phyloP scores from a whole-genome alignment of 1,140 invertebrate genomes.

The Trinorchestia longiramus region DNA sequence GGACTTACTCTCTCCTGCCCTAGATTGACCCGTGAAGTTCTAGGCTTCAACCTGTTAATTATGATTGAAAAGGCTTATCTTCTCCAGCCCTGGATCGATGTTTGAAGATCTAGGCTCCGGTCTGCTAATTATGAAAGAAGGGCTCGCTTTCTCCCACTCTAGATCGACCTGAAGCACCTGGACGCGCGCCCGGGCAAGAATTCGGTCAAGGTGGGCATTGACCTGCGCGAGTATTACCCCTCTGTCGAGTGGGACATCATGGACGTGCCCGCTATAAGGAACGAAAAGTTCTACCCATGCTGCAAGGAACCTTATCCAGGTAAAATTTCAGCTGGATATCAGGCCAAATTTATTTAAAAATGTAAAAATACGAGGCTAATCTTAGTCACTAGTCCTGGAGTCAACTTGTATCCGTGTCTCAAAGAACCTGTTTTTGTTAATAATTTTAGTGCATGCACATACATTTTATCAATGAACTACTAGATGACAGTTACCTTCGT shows the following conservation, averaged over 20 bases:
- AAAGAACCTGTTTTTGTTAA: neutral
- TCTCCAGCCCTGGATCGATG: too few species aligned
- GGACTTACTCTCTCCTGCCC: neutral
- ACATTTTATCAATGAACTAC: too few species aligned
- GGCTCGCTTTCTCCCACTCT: slow-evolving; percentile 25
- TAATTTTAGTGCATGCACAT: too few species aligned
- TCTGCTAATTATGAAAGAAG: neutral
- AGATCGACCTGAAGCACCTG: slow-evolving; percentile 93
- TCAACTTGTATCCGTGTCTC: neutral
- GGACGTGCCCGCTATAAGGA: slow-evolving; percentile 88
- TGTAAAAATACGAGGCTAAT: neutral
- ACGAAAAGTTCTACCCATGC: slow-evolving; percentile 90
- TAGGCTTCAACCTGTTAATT: too few species aligned
- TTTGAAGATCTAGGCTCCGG: too few species aligned
- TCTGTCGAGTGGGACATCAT: slow-evolving; percentile 99
- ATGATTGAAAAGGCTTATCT: too few species aligned
- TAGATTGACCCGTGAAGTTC: slow-evolving; percentile 92
- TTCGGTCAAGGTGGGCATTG: slow-evolving; percentile 88
- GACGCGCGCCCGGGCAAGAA: slow-evolving; percentile 84
- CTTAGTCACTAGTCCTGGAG: neutral
- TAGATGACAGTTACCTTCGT: too few species aligned
- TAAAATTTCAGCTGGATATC: slow-evolving; percentile 68
- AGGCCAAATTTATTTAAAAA: neutral
- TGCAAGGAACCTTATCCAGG: slow-evolving; percentile 89
- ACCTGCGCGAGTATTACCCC: slow-evolving; percentile 93